Base-by-base conservation (phyloP, 2,888 invertebrate genomes). In the Drosophila maculinotata region DNA sequence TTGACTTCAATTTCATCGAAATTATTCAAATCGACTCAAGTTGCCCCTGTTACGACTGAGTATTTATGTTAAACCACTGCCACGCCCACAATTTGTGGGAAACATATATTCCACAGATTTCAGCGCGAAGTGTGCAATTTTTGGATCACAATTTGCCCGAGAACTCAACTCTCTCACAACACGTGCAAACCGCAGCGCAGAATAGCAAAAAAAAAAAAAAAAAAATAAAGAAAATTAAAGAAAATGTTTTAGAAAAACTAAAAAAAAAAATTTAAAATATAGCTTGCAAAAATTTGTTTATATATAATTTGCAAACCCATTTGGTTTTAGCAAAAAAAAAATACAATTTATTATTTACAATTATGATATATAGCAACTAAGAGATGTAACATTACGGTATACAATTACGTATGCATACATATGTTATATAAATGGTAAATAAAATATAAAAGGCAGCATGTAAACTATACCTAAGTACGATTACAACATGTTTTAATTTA, bases 341-440 rank as follows among this genome's bases (percentile, higher is more conserved):
- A 41, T 49, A 69, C 67, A 20, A 30, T 39, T 48, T 59, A 49
- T 38, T 31, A 65, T 74, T 77, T 63, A 56, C 38, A 64, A 48
- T 59, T 59, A 77, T 66, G 51, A 67, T 66, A 71, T 41, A 26
- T 79, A 83, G 73, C n/a, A 28, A 47, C 23, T 72, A 84, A 87
- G 84, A 42, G 48, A 48, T 57, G 65, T 82, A 76, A 82, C 76
- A 79, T 71, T 52, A 75, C 52, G 56, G 52, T 49, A 77, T 83
- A 79, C 79, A 82, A 44, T 59, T 47, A 44, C 49, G 56, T 66
- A 57, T 71, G 47, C 62, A 68, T 23, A 52, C 41, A 65, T 65
- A 76, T 70, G 68, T 81, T 83, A 78, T 48, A 69, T 54, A 74
- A 65, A 79, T 79, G 66, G 62, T 76, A 76, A 64, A 56, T 53